Percentiles rank a stretch among this genome's conserved stretches.
Conservation (phyloP, 2,113 vertebrate genomes). For the Corythaeola cristata region DNA sequence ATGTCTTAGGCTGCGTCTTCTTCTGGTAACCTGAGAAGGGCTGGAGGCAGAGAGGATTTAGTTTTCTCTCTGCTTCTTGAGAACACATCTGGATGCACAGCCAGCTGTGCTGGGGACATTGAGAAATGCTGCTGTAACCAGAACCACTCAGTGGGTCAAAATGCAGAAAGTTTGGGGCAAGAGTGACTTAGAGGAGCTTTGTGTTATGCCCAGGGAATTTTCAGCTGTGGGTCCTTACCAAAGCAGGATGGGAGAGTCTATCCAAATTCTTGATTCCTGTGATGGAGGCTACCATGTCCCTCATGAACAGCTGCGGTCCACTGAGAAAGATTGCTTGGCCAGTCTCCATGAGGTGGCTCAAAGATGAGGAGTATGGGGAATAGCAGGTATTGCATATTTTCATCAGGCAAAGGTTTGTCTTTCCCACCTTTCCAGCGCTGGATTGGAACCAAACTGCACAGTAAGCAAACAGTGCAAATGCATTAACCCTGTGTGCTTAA, state of each 20-base stretch:
- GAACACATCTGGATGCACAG: neutral
- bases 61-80: neutral
- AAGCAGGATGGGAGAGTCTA: neutral
- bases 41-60: neutral
- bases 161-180: neutral
- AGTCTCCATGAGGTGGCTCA: neutral
- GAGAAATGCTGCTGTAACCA: neutral
- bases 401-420: neutral
- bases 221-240: neutral
- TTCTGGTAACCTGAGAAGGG: neutral
- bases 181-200: neutral
- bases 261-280: neutral
- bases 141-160: neutral
- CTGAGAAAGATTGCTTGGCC: neutral
- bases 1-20: neutral
- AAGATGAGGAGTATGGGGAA: accelerated
- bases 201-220: neutral
- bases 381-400: neutral
- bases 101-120: neutral
- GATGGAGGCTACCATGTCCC: neutral
- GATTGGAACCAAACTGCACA: neutral
- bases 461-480: neutral
- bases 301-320: accelerated
- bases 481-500: neutral
- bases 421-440: neutral